phyloP scores from a whole-genome alignment of 2,888 invertebrate genomes.

The Eudiplozoon nipponicum region DNA sequence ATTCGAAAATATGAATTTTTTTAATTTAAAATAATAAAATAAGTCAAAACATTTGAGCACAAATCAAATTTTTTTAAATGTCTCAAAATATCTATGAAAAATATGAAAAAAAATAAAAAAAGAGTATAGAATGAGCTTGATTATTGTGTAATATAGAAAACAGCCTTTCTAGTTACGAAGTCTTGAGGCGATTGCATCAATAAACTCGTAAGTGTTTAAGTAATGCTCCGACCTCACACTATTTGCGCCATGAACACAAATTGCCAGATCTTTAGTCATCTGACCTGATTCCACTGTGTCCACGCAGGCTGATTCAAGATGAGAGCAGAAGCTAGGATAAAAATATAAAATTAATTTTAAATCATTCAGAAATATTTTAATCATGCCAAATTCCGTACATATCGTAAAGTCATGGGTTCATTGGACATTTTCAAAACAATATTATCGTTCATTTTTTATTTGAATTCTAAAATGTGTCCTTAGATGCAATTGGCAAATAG shows the following conservation, averaged over 20 bases:
- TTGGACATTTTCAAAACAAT: neutral
- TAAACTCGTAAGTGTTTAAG: slow-evolving; percentile 51
- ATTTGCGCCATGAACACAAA: slow-evolving; percentile 48
- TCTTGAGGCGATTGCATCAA: slow-evolving; percentile 44
- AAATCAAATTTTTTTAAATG: too few species aligned
- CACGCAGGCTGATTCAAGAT: slow-evolving; percentile 48
- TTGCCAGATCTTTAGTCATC: slow-evolving; percentile 58
- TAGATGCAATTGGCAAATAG: too few species aligned
- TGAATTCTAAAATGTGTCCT: neutral
- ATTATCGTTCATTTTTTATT: neutral
- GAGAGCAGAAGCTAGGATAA: slow-evolving; percentile 34
- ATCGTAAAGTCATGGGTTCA: neutral
- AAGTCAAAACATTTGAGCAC: too few species aligned
- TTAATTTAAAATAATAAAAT: too few species aligned
- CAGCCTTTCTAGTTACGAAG: slow-evolving; percentile 30
- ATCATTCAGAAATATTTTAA: neutral
- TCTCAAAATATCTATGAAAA: too few species aligned
- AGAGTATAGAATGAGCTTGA: neutral
- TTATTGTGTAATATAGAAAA: too few species aligned
- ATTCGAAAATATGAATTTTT: too few species aligned
- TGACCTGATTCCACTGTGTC: slow-evolving; percentile 48
- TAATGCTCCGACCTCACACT: slow-evolving; percentile 50
- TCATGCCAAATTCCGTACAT: neutral
- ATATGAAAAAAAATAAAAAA: too few species aligned
- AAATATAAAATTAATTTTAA: neutral